Conservation (phyloP, 2,113 vertebrate species). For the Geococcyx californianus region DNA sequence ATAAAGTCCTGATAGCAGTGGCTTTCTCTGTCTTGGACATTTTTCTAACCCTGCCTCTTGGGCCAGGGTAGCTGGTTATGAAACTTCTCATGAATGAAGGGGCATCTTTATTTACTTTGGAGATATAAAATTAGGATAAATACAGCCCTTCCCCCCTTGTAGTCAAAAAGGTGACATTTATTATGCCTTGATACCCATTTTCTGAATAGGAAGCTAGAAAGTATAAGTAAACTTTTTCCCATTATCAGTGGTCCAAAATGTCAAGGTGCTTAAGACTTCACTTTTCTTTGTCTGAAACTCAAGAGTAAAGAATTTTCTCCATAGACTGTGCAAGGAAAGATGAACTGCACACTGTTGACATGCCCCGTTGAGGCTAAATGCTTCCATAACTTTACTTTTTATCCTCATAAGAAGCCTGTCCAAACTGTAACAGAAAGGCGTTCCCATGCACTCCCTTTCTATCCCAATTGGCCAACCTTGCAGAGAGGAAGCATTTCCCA, state of each 20-base stretch:
- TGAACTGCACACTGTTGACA: neutral
- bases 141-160: neutral
- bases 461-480: neutral
- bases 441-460: neutral
- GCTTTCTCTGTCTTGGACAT: neutral
- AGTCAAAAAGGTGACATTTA: conserved; percentile 7
- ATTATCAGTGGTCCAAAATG: neutral
- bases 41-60: conserved; percentile 7
- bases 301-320: conserved; percentile 6
- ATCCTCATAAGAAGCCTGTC: neutral
- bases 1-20: neutral
- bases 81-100: conserved; percentile 58
- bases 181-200: neutral
- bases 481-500: neutral
- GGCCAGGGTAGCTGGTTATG: neutral
- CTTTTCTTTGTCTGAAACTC: conserved; percentile 18
- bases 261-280: neutral
- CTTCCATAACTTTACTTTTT: neutral
- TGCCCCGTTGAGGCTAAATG: neutral
- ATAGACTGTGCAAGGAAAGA: neutral
- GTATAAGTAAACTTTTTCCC: neutral
- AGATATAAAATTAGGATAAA: conserved; percentile 11
- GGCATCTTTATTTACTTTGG: conserved; percentile 53
- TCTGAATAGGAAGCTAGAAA: neutral
- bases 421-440: neutral